phyloP scores from a whole-genome alignment of 1,140 invertebrate species.

The Drosophila albomicans region DNA sequence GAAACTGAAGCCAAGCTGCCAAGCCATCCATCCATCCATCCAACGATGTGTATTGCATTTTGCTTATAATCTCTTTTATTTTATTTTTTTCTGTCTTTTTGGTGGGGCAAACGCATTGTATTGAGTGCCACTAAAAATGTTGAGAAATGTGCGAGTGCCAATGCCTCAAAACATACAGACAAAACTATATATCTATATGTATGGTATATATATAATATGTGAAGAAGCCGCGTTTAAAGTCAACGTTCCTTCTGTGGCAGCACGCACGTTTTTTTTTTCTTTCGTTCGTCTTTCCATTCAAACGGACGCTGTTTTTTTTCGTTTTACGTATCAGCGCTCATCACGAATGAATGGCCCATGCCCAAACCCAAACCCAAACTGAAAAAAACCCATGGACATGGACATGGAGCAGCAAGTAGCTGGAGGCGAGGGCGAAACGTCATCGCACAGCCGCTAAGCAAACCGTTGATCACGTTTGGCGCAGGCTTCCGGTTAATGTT shows the following conservation, averaged over 20 bases:
- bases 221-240: conserved; percentile 62
- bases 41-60: conserved; percentile 77
- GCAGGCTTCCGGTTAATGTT: conserved; percentile 84
- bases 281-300: conserved; percentile 54
- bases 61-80: conserved; percentile 71
- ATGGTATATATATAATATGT: not conserved
- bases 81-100: conserved; percentile 5
- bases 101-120: conserved; percentile 71
- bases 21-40: conserved; percentile 57
- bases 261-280: conserved; percentile 72
- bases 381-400: conserved; percentile 37
- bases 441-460: conserved; percentile 70
- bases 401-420: conserved; percentile 53
- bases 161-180: conserved; percentile 41
- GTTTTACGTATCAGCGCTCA: conserved; percentile 79
- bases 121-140: conserved; percentile 83
- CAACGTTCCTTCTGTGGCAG: conserved; percentile 84
- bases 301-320: conserved; percentile 63
- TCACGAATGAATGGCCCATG: conserved; percentile 78
- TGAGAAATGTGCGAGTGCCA: conserved; percentile 76
- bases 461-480: conserved; percentile 84
- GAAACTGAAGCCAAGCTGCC: conserved; percentile 43
- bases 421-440: conserved; percentile 44
- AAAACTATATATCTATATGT: not conserved
- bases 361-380: conserved; percentile 31